These are phyloP conservation scores for Heterotis niloticus DNA, from an alignment of 2,113 vertebrate genomes.

Conservation along the genomic window DNA sequence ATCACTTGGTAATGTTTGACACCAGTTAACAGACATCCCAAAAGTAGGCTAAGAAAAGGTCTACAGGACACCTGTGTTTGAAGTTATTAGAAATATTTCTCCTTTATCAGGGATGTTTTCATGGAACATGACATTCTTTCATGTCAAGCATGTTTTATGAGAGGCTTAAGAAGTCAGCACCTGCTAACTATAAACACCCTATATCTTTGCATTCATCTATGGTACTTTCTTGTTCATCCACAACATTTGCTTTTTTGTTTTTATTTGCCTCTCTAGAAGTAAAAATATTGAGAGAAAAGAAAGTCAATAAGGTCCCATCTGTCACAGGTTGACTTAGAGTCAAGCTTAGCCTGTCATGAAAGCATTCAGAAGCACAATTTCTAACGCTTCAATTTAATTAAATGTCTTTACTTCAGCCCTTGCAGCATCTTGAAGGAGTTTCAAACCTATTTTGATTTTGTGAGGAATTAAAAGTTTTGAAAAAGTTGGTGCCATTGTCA, in stretches of 20 bases:
- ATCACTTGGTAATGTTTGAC: conserved; percentile 3
- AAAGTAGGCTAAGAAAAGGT: conserved; percentile 43
- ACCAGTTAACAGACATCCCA: conserved; percentile 10
- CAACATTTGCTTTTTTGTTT: neutral
- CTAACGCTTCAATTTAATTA: neutral
- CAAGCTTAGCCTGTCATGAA: neutral
- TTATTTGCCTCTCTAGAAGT: neutral
- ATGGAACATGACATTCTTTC: conserved; percentile 42
- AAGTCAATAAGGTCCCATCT: no score
- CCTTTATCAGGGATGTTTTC: neutral
- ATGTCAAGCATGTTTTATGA: conserved; percentile 70
- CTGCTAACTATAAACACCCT: conserved; percentile 36
- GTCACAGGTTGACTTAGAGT: neutral
- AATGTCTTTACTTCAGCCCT: neutral
- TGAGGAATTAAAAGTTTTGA: neutral
- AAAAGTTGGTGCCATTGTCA: neutral
- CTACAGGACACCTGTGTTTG: conserved; percentile 60
- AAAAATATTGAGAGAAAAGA: neutral
- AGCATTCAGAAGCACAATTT: neutral
- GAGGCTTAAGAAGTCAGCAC: conserved; percentile 57
- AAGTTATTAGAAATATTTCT: conserved; percentile 63
- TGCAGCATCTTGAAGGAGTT: neutral
- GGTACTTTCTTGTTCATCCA: neutral
- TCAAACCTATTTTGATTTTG: neutral
- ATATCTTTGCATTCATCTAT: neutral